Evolutionary conservation across 2,888 invertebrate genomes (phyloP).

Genomic region (Thumatha senex): DNA sequence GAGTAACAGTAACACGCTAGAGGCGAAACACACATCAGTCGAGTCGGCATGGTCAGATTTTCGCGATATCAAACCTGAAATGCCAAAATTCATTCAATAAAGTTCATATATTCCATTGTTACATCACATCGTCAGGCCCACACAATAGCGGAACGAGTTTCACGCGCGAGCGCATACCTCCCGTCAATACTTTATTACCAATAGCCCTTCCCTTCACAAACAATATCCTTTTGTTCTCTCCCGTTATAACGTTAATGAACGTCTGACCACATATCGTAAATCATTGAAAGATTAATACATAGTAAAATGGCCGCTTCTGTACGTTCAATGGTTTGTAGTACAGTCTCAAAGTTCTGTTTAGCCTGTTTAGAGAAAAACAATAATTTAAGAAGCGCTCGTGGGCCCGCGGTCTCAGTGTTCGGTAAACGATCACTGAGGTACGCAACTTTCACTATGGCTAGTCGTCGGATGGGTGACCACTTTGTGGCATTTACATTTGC

Average conservation of each 20-base stretch:
- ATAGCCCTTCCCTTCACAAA: conserved; percentile 43
- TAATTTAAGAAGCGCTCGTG: too few species aligned
- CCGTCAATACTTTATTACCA: conserved; percentile 16
- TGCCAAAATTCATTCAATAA: background rate
- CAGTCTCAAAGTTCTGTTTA: background rate
- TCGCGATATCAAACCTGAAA: background rate
- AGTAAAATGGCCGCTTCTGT: too few species aligned
- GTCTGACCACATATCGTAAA: conserved; percentile 42
- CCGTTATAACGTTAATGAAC: conserved; percentile 48
- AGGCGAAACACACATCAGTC: too few species aligned
- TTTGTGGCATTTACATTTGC: too few species aligned
- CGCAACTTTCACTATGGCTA: too few species aligned
- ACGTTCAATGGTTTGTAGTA: too few species aligned
- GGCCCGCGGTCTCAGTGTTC: too few species aligned
- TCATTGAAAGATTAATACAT: conserved; percentile 30
- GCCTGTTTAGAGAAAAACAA: background rate
- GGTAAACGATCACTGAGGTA: too few species aligned
- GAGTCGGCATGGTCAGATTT: too few species aligned
- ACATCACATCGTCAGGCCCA: conserved; percentile 1
- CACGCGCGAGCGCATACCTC: conserved; percentile 11
- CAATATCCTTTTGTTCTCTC: conserved; percentile 56
- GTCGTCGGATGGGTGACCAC: too few species aligned
- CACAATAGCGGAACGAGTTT: conserved; percentile 9
- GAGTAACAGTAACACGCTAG: too few species aligned
- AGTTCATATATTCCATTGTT: background rate